Evolutionary conservation across 2,888 invertebrate species (phyloP), one percentile per base, ranked within the genome.

Genomic region (Thymelicus sylvestris): DNA sequence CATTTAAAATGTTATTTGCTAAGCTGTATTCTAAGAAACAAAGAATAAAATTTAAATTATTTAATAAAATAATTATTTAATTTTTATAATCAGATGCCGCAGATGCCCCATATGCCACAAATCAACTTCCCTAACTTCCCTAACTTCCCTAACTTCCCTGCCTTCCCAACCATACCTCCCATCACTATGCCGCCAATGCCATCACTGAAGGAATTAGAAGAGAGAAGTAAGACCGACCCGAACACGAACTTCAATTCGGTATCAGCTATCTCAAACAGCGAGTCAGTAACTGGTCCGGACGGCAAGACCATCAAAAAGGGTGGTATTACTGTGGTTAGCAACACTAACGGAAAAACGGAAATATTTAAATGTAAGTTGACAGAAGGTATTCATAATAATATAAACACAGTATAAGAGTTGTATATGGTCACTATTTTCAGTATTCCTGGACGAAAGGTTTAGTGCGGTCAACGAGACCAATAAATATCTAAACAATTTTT

Each of bases 221-320:
- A 24, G 13, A 60, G 15, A 64, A 47, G 15, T 57, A 69, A 60
- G n/a, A 48, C 8, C 15, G 38, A 65, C 0, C 78, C 78, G 0
- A 83, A 84, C 5, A 77, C 78, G n/a, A 69, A 77, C 2, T 84
- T 74, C 70, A 80, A 73, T 4, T 85, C 83, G 0, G 74, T 85
- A 0, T 47, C 76, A 0, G 76, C 85, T 2, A 75, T 65, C 4
- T 78, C 85, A 0, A 60, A 65, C 0, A 81, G 80, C 31, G 74
- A 72, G 0, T 64, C 75, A 4, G 65, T 52, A 0, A 52, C 60
- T 7, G 84, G 78, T 52, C 72, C 78, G 10, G 73, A 81, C 7
- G 86, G 86, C 0, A 85, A 86, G 2, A 55, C 74, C 0, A 63
- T 81, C 6, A 77, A 65, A 47, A 77, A 74, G 6, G 83, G 83